Evolutionary conservation across 2,888 invertebrate species (phyloP).

Genomic region (Sesamia inferens): DNA sequence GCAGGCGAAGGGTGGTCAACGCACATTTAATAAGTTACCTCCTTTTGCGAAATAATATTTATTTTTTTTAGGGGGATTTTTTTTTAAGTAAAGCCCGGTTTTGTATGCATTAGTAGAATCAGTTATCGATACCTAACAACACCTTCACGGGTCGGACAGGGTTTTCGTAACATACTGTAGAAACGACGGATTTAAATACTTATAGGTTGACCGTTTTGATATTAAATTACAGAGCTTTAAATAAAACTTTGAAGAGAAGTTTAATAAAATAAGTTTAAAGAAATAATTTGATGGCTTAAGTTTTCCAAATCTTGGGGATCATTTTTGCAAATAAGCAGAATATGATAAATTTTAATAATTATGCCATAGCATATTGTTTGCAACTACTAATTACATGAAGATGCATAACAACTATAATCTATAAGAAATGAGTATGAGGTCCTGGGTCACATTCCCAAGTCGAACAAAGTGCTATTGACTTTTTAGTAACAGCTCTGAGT

Average conservation of each 20-base stretch:
- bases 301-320: not conserved
- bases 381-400: not conserved
- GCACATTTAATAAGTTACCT: too few relatives aligned
- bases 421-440: not conserved
- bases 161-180: too few relatives aligned
- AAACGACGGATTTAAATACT: not conserved
- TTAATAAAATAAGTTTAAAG: too few relatives aligned
- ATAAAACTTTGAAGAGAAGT: not conserved
- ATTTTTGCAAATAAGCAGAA: not conserved
- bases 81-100: too few relatives aligned
- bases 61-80: too few relatives aligned
- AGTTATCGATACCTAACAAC: too few relatives aligned
- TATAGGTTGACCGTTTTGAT: not conserved
- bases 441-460: too few relatives aligned
- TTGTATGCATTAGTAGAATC: too few relatives aligned
- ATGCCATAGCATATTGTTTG: not conserved
- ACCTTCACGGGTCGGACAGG: too few relatives aligned
- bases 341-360: not conserved
- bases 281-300: not conserved
- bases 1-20: too few relatives aligned
- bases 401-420: conserved; percentile 1
- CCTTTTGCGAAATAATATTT: too few relatives aligned
- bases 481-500: not conserved
- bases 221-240: not conserved
- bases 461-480: not conserved